Evolutionary conservation across 2,113 vertebrate genomes (phyloP), one percentile per base, ranked within the genome.

Genomic region (Madoqua kirkii): DNA sequence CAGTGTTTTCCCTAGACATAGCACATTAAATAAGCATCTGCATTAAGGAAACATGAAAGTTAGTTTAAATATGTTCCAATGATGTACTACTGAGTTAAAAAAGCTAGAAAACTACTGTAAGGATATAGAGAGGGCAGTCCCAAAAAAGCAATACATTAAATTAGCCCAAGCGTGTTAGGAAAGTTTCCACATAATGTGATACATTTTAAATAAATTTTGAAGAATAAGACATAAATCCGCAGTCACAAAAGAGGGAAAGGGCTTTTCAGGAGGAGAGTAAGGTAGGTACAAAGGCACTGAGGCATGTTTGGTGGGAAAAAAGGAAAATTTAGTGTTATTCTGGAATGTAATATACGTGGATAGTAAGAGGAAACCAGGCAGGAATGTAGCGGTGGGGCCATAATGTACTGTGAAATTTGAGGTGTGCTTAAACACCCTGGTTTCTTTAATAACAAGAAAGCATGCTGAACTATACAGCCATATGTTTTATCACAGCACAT

Each of bases 141-240:
- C 45, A 57, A 91, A 45, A 19, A 17, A 94, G 25, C 5, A 14
- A 67, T 86, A 87, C 9, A 86, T 96, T 57, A 67, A 79, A 48
- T 79, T 60, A 95, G 3, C 29, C 15, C 57, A 64, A 11, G 25
- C 87, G 23, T 64, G 25, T 48, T n/a, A 60, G 50, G 9, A 90
- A 92, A 93, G 10, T 11, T 64, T 88, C 29, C 33, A 71, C 1
- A 48, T n/a, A 57, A 89, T 40, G 76, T 74, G 4, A 7, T 25
- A 93, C 83, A 62, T 87, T 96, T 97, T 71, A 82, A 96, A 48
- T 83, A 48, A 33, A n/a, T 62, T 78, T 90, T 82, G 25, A 95
- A 86, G 43, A 17, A 40, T 89, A 21, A 85, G 7, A 59, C 17
- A 5, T 43, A 84, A 27, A 59, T 81, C 2, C 19, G n/a, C 17